phyloP scores from a whole-genome alignment of 2,888 invertebrate species.

The Malthinus seriepunctatus region DNA sequence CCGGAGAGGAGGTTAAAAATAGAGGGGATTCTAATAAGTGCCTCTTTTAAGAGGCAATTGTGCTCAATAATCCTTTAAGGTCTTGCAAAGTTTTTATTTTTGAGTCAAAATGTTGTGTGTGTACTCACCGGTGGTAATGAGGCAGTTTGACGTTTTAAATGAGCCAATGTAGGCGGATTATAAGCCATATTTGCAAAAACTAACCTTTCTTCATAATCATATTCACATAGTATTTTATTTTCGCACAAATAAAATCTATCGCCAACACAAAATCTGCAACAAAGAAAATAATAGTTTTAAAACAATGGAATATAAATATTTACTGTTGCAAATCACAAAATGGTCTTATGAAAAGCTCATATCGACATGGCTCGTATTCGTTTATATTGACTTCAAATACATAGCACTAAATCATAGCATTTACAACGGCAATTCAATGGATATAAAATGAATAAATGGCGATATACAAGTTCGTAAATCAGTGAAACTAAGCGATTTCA shows the following conservation, averaged over 20 bases:
- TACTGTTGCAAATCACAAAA: constrained; percentile 5
- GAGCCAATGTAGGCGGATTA: constrained; percentile 82
- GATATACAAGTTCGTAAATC: constrained; percentile 44
- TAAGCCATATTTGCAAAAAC: constrained; percentile 95
- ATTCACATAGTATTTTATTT: constrained; percentile 97
- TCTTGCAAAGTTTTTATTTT: too few relatives aligned
- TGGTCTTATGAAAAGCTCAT: constrained; percentile 18
- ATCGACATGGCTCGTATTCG: constrained; percentile 24
- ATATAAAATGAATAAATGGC: constrained; percentile 40
- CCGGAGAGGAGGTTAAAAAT: too few relatives aligned
- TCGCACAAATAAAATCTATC: constrained; percentile 96
- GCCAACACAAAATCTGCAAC: constrained; percentile 93
- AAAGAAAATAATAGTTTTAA: constrained; percentile 32
- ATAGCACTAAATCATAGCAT: constrained; percentile 41
- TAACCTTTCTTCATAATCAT: constrained; percentile 94
- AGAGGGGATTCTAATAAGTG: too few relatives aligned
- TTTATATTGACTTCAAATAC: constrained; percentile 40
- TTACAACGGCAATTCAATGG: constrained; percentile 47
- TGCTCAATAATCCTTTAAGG: too few relatives aligned
- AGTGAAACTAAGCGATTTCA: constrained; percentile 47
- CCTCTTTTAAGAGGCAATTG: too few relatives aligned
- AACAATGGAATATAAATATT: not conserved
- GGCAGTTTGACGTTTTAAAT: constrained; percentile 72
- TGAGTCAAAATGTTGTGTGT: too few relatives aligned
- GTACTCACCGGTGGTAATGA: constrained; percentile 64